Conservation (phyloP, 2,113 vertebrate species). For the Leucosticte australis region DNA sequence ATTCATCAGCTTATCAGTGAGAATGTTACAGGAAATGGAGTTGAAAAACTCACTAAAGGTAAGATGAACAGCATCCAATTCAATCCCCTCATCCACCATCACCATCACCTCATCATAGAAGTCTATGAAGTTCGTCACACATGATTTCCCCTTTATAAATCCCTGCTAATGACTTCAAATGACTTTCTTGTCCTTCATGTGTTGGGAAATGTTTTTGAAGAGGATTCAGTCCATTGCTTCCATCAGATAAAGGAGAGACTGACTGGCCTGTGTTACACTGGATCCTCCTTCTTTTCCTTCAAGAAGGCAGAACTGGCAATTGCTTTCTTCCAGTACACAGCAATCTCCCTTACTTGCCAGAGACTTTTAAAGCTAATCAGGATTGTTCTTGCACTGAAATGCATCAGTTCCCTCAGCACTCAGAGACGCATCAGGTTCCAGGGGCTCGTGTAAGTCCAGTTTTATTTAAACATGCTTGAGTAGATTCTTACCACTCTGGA, state of each 20-base stretch:
- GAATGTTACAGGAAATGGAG: background rate
- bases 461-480: background rate
- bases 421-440: background rate
- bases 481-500: background rate
- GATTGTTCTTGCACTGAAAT: background rate
- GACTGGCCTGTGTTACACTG: background rate
- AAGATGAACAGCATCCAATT: background rate
- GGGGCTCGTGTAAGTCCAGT: background rate
- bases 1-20: background rate
- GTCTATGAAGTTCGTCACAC: background rate
- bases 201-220: background rate
- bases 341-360: background rate
- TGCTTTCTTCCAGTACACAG: background rate
- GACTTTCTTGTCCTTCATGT: background rate
- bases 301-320: background rate
- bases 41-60: background rate
- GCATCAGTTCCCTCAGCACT: background rate
- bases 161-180: background rate
- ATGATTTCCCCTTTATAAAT: background rate
- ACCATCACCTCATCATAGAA: background rate
- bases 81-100: background rate
- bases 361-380: background rate
- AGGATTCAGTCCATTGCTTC: background rate
- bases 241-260: background rate
- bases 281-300: background rate